These are phyloP conservation scores for Uropetala carovei DNA, from an alignment of 2,888 invertebrate species.

Conservation along the genomic window DNA sequence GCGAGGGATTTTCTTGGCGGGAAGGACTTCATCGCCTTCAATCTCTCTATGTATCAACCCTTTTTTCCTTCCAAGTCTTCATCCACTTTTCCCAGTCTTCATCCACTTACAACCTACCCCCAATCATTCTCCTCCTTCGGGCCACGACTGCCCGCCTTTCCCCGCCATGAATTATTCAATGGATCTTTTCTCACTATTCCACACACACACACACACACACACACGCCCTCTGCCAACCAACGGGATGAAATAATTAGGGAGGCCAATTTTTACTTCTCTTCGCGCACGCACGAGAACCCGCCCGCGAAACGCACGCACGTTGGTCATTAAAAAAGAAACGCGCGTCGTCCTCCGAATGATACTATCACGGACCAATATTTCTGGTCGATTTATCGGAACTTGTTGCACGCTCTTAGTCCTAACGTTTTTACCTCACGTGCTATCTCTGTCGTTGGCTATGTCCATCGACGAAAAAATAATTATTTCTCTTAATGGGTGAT, in stretches of 20 bases:
- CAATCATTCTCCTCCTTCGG: too few relatives aligned
- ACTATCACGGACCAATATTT: neutral
- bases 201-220: neutral
- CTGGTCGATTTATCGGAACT: neutral
- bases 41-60: neutral
- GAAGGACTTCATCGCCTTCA: neutral
- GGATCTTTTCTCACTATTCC: neutral
- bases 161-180: conserved; percentile 11
- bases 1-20: neutral
- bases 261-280: conserved; percentile 23
- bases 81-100: too few relatives aligned
- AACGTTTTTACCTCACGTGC: neutral
- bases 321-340: neutral
- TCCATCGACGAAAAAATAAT: neutral
- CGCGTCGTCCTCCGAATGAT: neutral
- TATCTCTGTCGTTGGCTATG: neutral
- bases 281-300: neutral
- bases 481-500: neutral
- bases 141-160: neutral
- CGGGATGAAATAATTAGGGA: conserved; percentile 14
- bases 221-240: neutral
- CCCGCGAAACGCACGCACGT: neutral
- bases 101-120: too few relatives aligned
- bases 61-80: neutral
- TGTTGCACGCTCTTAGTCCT: too few relatives aligned